Percentiles rank a stretch among this genome's conserved stretches.
phyloP scores from a whole-genome alignment of 2,888 invertebrate species.

The Orchesella flavescens region DNA sequence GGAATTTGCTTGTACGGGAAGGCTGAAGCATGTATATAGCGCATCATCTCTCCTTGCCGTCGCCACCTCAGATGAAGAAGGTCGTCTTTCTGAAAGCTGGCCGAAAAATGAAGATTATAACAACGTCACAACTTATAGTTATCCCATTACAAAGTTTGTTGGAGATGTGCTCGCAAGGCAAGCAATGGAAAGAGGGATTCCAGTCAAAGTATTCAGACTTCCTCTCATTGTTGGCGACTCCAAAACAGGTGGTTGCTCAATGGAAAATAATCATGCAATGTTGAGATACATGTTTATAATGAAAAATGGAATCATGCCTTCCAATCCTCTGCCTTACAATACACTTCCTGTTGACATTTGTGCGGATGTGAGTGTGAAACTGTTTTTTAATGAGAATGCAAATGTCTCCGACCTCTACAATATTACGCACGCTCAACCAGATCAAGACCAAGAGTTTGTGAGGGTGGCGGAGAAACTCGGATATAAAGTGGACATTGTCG shows the following conservation, averaged over 20 bases:
- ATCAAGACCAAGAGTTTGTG: not conserved
- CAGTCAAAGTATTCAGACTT: not conserved
- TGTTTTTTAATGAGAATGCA: not conserved
- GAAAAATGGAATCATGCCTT: not conserved
- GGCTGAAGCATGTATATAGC: not conserved
- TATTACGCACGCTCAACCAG: not conserved
- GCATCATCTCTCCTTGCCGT: not conserved
- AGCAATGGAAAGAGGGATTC: not conserved
- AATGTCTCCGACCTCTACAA: not conserved
- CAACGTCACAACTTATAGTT: not conserved
- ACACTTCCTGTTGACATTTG: not conserved
- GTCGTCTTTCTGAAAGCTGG: not conserved
- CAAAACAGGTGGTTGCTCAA: not conserved
- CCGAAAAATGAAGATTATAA: constrained; percentile 13
- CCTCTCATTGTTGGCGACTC: not conserved
- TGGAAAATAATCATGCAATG: not conserved
- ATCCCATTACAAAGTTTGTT: not conserved
- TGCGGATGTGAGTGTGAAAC: not conserved
- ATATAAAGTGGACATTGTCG: not conserved
- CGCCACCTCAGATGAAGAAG: not conserved
- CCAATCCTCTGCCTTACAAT: not conserved
- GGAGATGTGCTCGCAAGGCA: not conserved
- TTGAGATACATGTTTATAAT: not conserved
- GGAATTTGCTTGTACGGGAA: not conserved
- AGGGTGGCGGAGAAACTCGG: not conserved